Conservation (phyloP, 2,797 vertebrate genomes). For the Sciaenops ocellatus region DNA sequence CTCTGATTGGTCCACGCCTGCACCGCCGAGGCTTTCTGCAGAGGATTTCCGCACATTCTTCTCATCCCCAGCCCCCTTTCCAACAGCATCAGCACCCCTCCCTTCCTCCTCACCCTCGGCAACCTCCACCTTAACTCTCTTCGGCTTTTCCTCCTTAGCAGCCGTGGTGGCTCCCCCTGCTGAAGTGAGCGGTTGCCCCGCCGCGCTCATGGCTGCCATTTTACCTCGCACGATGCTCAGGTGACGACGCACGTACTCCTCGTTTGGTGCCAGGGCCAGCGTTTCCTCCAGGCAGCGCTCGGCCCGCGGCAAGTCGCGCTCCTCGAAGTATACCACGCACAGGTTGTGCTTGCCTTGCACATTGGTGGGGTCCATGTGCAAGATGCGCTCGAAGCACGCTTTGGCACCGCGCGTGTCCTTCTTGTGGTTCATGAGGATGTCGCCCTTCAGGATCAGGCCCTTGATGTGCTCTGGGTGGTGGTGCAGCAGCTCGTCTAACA, state of each 20-base stretch:
- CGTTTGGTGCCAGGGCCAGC: conserved; percentile 92
- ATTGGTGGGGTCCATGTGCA: conserved; percentile 93
- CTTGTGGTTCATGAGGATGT: conserved; percentile 99
- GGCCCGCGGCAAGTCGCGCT: conserved; percentile 91
- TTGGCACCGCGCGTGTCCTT: conserved; percentile 96
- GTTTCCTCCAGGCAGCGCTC: conserved; percentile 95
- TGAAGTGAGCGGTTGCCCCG: conserved; percentile 80
- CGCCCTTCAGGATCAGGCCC: conserved; percentile 97
- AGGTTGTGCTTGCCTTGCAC: conserved; percentile 99
- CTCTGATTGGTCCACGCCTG: conserved; percentile 81
- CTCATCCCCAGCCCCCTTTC: conserved; percentile 77
- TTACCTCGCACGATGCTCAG: conserved; percentile 94
- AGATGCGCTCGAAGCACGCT: conserved; percentile 93
- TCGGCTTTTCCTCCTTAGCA: conserved; percentile 45
- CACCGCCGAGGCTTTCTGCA: conserved; percentile 65
- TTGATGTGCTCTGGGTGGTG: conserved; percentile 97
- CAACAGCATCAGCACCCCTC: conserved; percentile 59
- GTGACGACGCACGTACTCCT: conserved; percentile 96
- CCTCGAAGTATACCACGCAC: conserved; percentile 98
- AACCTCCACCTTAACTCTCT: conserved; percentile 62
- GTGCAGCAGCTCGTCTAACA: conserved; percentile 91
- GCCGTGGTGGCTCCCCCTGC: conserved; percentile 58
- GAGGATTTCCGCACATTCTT: conserved; percentile 87
- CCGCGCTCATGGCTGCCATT: conserved; percentile 88
- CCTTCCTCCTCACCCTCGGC: conserved; percentile 75